Conservation (phyloP, 1,140 invertebrate species). For the Diorhabda carinulata region DNA sequence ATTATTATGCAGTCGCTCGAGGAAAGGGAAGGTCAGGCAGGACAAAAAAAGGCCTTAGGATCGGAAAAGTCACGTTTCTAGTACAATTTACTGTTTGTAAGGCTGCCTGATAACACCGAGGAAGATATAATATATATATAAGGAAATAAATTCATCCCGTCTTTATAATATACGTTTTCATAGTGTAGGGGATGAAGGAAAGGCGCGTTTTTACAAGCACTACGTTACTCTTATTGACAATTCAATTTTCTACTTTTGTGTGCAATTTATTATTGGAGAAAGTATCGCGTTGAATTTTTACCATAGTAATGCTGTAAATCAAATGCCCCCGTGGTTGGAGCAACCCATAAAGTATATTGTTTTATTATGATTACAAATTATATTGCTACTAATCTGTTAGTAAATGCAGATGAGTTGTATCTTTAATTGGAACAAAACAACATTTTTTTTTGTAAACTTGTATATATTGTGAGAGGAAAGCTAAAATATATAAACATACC, state of each 20-base stretch:
- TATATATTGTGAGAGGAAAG: too few species aligned
- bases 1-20: conserved; percentile 13
- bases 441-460: too few species aligned
- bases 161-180: conserved; percentile 10
- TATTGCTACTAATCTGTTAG: too few species aligned
- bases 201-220: conserved; percentile 3
- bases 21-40: conserved; percentile 12
- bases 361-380: too few species aligned
- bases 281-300: background rate
- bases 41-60: conserved; percentile 9
- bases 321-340: background rate
- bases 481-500: too few species aligned
- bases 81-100: conserved; percentile 15
- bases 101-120: conserved; percentile 1
- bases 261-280: background rate
- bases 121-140: background rate
- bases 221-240: conserved; percentile 7
- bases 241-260: conserved; percentile 5
- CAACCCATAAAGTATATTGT: too few species aligned
- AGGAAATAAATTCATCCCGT: conserved; percentile 15
- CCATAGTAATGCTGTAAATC: background rate
- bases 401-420: too few species aligned
- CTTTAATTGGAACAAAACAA: too few species aligned
- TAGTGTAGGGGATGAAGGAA: background rate
- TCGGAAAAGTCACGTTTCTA: conserved; percentile 14